Evolutionary conservation across 2,888 invertebrate genomes (phyloP).

Genomic region (Brachylomia viminalis): DNA sequence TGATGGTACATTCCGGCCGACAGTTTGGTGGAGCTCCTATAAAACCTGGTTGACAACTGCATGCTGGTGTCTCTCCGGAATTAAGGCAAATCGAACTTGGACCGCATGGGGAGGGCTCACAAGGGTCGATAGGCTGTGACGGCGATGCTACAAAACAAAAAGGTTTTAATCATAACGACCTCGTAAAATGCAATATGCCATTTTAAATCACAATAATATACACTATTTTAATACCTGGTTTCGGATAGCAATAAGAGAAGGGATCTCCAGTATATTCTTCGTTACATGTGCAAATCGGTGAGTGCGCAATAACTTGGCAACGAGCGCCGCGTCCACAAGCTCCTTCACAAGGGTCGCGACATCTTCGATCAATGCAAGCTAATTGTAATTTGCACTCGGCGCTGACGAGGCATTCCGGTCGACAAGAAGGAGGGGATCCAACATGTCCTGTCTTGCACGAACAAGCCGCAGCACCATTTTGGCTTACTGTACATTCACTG

Average conservation of each 20-base stretch:
- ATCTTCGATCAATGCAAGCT: conserved; percentile 93
- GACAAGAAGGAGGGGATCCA: conserved; percentile 94
- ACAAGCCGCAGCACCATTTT: conserved; percentile 91
- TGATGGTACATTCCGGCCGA: conserved; percentile 92
- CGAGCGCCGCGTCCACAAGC: conserved; percentile 93
- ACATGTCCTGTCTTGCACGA: conserved; percentile 93
- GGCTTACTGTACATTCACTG: conserved; percentile 91
- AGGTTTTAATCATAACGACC: background rate
- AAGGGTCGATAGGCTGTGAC: conserved; percentile 87
- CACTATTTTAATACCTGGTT: conserved; percentile 85
- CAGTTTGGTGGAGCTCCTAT: conserved; percentile 93
- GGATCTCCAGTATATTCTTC: conserved; percentile 93
- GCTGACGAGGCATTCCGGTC: conserved; percentile 94
- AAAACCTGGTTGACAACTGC: conserved; percentile 91
- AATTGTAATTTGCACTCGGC: conserved; percentile 93
- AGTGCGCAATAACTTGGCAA: conserved; percentile 94
- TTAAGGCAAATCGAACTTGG: conserved; percentile 92
- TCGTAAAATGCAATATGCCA: background rate
- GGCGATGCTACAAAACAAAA: conserved; percentile 72
- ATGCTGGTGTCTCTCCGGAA: conserved; percentile 91
- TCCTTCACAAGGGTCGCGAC: conserved; percentile 94
- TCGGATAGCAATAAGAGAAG: conserved; percentile 91
- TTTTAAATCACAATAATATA: background rate
- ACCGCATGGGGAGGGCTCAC: conserved; percentile 93
- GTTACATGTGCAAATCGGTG: conserved; percentile 93